phyloP scores from a whole-genome alignment of 2,888 invertebrate species.

The Meteorus colon region DNA sequence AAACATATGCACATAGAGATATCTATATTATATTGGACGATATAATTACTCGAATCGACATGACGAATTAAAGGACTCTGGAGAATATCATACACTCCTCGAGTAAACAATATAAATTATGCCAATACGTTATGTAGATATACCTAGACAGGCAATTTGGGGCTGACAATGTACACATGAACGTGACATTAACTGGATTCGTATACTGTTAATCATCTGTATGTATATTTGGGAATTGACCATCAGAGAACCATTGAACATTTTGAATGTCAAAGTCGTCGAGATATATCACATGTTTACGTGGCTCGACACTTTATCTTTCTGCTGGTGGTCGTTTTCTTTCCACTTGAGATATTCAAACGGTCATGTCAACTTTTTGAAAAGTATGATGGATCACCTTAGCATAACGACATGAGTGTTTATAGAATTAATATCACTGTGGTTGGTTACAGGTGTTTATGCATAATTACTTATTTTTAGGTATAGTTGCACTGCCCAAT shows the following conservation, averaged over 20 bases:
- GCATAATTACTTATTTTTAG: not conserved
- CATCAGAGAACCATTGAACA: not conserved
- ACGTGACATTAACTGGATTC: slow-evolving; percentile 39
- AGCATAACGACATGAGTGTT: not conserved
- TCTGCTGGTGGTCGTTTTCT: slow-evolving; percentile 6
- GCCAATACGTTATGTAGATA: not conserved
- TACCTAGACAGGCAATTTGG: slow-evolving; percentile 39
- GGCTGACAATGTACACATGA: slow-evolving; percentile 32
- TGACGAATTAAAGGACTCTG: slow-evolving; percentile 23
- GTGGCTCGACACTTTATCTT: not conserved
- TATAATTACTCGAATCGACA: slow-evolving; percentile 23
- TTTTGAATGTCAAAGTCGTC: not conserved
- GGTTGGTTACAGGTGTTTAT: slow-evolving; percentile 18
- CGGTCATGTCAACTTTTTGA: not conserved
- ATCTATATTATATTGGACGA: not conserved
- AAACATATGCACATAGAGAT: not conserved
- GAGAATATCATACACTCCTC: slow-evolving; percentile 13
- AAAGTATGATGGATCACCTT: slow-evolving; percentile 40
- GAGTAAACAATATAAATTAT: slow-evolving; percentile 11
- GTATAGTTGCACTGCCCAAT: slow-evolving; percentile 28
- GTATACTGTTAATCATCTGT: slow-evolving; percentile 1
- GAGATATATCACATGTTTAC: slow-evolving; percentile 1
- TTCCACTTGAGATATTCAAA: slow-evolving; percentile 30
- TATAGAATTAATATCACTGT: not conserved
- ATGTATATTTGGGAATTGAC: slow-evolving; percentile 10